Evolutionary conservation across 2,797 vertebrate species (phyloP).

Genomic region (Microcaecilia unicolor): DNA sequence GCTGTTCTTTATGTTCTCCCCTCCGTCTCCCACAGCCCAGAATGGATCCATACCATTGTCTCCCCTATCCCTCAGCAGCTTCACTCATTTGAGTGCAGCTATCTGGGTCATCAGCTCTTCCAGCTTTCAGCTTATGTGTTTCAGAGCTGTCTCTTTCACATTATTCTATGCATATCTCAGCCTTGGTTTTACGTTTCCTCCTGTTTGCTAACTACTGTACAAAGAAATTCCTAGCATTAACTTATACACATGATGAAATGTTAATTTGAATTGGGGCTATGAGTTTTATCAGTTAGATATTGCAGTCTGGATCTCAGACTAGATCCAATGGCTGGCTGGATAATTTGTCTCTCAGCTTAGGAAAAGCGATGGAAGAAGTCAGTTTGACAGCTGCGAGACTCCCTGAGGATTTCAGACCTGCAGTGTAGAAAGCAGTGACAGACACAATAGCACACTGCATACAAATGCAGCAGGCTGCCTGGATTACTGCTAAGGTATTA

Average conservation of each 20-base stretch:
- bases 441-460: conserved; percentile 37
- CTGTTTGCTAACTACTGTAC: conserved; percentile 13
- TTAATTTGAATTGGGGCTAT: conserved; percentile 14
- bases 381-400: conserved; percentile 51
- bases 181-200: conserved; percentile 13
- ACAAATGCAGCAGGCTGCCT: conserved; percentile 47
- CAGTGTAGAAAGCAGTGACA: conserved; percentile 46
- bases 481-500: conserved; percentile 38
- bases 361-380: conserved; percentile 52
- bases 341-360: conserved; percentile 47
- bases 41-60: too few relatives aligned
- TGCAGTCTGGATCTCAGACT: conserved; percentile 34
- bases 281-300: conserved; percentile 33
- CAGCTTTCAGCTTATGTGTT: too few relatives aligned
- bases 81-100: too few relatives aligned
- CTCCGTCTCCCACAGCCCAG: too few relatives aligned
- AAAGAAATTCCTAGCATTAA: conserved; percentile 9
- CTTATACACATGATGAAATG: conserved; percentile 2
- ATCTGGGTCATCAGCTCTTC: too few relatives aligned
- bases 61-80: background rate
- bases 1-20: too few relatives aligned
- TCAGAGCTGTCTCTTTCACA: too few relatives aligned
- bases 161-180: background rate
- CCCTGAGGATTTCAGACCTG: conserved; percentile 48
- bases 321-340: conserved; percentile 32